These are phyloP conservation scores for Blera fallax DNA, from an alignment of 2,888 invertebrate genomes.

Conservation along the genomic window DNA sequence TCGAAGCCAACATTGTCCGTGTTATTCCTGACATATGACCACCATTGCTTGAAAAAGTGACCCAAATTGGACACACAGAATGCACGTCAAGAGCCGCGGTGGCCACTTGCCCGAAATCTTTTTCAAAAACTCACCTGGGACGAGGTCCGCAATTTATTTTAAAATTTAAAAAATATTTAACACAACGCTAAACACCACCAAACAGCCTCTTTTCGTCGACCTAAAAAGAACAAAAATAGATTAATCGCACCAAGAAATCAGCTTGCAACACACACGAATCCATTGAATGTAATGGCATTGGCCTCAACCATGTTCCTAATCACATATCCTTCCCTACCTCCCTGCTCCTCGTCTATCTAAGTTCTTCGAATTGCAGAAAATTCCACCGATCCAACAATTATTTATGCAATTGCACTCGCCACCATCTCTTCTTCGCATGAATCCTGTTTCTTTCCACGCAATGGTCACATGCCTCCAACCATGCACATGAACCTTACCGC, in stretches of 20 bases:
- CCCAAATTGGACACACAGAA: no score
- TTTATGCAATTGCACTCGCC: background rate
- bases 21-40: no score
- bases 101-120: no score
- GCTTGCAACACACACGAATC: background rate
- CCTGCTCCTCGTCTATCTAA: background rate
- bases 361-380: background rate
- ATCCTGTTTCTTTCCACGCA: conserved; percentile 49
- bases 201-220: no score
- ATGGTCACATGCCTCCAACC: conserved; percentile 18
- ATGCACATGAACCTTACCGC: background rate
- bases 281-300: background rate
- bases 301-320: background rate
- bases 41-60: no score
- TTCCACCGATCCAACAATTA: background rate
- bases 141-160: no score
- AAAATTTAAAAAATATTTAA: no score
- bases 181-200: no score
- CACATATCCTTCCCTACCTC: background rate
- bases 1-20: no score
- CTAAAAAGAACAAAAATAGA: no score
- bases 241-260: background rate
- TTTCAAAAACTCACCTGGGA: no score
- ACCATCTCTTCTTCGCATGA: background rate
- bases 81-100: no score